phyloP scores from a whole-genome alignment of 2,113 vertebrate species.

The Actinemys pallida region DNA sequence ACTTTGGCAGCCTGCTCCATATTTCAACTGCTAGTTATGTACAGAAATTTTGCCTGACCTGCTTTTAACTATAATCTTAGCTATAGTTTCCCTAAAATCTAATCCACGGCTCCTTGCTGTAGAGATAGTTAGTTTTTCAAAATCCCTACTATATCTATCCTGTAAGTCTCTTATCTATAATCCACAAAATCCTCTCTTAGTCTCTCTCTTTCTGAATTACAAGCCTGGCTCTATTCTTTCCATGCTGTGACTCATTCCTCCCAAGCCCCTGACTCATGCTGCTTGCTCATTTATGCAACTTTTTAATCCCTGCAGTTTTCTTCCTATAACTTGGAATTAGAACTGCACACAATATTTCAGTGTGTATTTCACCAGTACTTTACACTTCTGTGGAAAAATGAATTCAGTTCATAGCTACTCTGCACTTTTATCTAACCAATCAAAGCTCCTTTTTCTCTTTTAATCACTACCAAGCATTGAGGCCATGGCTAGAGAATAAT shows the following conservation, averaged over 20 bases:
- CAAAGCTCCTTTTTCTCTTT: background rate
- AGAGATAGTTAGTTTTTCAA: background rate
- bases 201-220: constrained; percentile 53
- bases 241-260: constrained; percentile 80
- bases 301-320: constrained; percentile 81
- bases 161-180: constrained; percentile 56
- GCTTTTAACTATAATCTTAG: constrained; percentile 32
- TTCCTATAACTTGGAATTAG: constrained; percentile 76
- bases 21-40: constrained; percentile 48
- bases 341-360: constrained; percentile 56
- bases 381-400: background rate
- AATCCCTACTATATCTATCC: background rate
- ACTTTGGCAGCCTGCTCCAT: constrained; percentile 72
- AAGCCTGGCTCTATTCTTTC: constrained; percentile 68
- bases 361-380: constrained; percentile 51
- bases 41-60: constrained; percentile 67
- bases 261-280: constrained; percentile 85
- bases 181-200: constrained; percentile 54
- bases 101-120: background rate
- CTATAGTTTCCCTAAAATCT: constrained; percentile 15
- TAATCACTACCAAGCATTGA: background rate
- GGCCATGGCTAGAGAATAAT: background rate
- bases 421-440: background rate
- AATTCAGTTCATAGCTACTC: background rate
- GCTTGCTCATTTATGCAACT: constrained; percentile 82